A percentile compares a stretch with the other conserved stretches of the same genome.
phyloP scores from a whole-genome alignment of 2,113 vertebrate species.

The Notarius lentiginosus region DNA sequence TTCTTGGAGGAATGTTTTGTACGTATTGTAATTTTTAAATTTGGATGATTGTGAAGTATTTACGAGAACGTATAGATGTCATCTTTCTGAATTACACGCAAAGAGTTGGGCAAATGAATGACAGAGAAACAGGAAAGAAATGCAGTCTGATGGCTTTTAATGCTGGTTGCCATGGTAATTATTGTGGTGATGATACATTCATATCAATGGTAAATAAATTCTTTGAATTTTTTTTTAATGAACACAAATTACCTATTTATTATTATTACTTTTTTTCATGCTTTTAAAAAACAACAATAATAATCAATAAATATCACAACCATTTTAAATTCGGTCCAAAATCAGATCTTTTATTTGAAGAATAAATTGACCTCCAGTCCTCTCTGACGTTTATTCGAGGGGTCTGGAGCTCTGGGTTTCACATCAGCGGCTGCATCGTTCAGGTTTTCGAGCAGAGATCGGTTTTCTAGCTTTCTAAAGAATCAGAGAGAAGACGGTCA shows the following conservation, averaged over 20 bases:
- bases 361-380: not conserved
- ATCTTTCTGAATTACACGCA: not conserved
- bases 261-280: not conserved
- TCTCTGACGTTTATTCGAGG: not conserved
- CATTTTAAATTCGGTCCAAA: not conserved
- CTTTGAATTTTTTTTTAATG: too few species aligned
- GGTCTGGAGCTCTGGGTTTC: not conserved
- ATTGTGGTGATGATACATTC: too few species aligned
- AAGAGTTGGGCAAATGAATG: not conserved
- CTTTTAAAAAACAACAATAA: not conserved
- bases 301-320: not conserved
- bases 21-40: not conserved
- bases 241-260: not conserved
- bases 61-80: not conserved
- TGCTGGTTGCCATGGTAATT: too few species aligned
- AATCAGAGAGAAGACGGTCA: not conserved
- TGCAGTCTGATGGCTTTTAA: too few species aligned
- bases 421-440: not conserved
- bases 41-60: not conserved
- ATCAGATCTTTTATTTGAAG: not conserved
- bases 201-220: too few species aligned
- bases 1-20: too few species aligned
- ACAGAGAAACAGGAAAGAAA: not conserved
- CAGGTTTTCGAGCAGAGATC: not conserved
- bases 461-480: not conserved